Base-by-base conservation (phyloP, 2,888 invertebrate genomes). In the Allophyes oxyacanthae region DNA sequence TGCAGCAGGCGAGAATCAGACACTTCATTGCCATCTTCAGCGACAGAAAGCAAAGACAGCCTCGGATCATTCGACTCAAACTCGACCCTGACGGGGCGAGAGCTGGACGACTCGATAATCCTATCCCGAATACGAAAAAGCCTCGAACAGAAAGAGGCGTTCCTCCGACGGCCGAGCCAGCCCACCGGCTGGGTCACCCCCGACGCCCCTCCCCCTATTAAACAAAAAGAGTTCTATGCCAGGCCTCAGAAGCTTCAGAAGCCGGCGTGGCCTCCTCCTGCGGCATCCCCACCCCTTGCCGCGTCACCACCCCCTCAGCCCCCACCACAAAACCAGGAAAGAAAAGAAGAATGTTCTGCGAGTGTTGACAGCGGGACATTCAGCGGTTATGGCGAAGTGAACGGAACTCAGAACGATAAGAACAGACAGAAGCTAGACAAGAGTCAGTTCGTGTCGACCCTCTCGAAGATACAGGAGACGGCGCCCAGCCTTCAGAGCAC, bases 131-230 rank as follows among this genome's bases (percentile, higher is more conserved):
- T 97, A 85, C 95, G 97, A 73, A 97, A 97, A 86, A 98, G 97
- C 82, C 96, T 97, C 79, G 98, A 98, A 84, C 97, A 98, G 84
- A 98, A 98, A 87, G 98, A 98, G 86, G 98, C 98, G 79, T 98
- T 98, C 88, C 94, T 98, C 58, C 95, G 96, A 83, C 95, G 97
- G 72, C 97, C 97, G 78, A 96, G 94, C 85, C 95, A 96, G 78
- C 96, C 96, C 20, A 95, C 94, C 52, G 95, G 95, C 52, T 95
- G 94, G 95, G 94, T 92, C 69, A 90, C 92, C 30, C 94, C 94
- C 2, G 94, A 94, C 44, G 91, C 88, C 50, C 88, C 90, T 58
- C 84, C 91, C 38, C 90, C 94, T 46, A 95, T 95, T 36, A 95
- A 95, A 65, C 95, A 95, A 60, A 95, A 96, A 46, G 97, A 97